Conservation (phyloP, 2,113 vertebrate genomes). For the Cheirogaleus medius region DNA sequence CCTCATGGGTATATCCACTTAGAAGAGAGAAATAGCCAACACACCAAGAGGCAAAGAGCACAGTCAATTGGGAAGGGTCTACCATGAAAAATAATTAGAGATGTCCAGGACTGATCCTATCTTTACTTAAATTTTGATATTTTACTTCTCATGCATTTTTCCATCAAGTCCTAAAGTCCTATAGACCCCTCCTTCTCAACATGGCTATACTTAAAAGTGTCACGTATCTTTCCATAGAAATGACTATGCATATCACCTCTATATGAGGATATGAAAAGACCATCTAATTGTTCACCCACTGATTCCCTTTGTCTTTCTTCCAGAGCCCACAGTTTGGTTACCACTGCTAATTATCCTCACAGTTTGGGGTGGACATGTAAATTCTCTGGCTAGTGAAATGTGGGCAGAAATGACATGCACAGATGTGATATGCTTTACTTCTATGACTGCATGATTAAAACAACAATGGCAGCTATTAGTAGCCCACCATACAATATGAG, state of each 20-base stretch:
- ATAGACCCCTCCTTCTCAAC: neutral
- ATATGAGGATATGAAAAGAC: neutral
- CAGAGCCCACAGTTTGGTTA: neutral
- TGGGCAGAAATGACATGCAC: neutral
- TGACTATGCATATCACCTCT: no score
- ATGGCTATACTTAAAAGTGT: neutral
- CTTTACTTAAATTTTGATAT: neutral
- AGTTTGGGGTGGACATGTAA: neutral
- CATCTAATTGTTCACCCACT: neutral
- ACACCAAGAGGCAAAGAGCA: neutral
- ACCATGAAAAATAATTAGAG: neutral
- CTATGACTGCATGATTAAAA: neutral
- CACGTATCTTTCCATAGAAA: neutral
- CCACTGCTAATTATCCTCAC: neutral
- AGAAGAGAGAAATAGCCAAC: neutral
- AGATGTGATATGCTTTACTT: neutral
- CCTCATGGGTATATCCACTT: neutral
- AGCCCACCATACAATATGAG: rapidly evolving
- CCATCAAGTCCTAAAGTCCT: no score
- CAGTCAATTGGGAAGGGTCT: neutral
- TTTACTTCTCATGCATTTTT: neutral
- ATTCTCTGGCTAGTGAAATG: neutral
- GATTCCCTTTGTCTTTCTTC: neutral
- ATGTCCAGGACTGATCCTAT: neutral
- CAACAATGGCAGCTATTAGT: no score